Conservation (phyloP, 2,113 vertebrate species). For the Puma concolor region DNA sequence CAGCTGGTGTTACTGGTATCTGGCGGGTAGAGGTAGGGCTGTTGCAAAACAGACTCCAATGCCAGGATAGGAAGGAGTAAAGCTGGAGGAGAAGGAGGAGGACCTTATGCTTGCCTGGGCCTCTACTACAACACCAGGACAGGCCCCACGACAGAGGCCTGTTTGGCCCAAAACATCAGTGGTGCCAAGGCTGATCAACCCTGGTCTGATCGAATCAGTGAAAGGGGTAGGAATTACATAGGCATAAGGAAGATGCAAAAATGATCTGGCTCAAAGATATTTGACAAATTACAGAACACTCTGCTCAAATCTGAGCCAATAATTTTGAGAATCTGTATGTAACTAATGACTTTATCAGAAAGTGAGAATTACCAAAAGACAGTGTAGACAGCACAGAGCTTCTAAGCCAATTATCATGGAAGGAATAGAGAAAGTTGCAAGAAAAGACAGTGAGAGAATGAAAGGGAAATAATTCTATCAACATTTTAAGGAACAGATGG, state of each 20-base stretch:
- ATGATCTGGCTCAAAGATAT: not conserved
- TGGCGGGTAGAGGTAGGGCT: not conserved
- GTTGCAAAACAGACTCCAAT: not conserved
- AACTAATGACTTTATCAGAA: not conserved
- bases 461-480: not conserved
- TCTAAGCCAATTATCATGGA: not conserved
- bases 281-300: not conserved
- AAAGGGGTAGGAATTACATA: not conserved
- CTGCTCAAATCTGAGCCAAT: not conserved
- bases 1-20: not conserved
- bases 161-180: not conserved
- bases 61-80: too few relatives aligned
- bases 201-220: not conserved
- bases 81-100: too few relatives aligned
- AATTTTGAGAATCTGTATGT: not conserved
- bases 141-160: not conserved
- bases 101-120: too few relatives aligned
- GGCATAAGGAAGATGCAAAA: not conserved
- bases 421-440: not conserved
- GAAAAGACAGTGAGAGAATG: not conserved
- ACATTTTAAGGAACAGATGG: not conserved
- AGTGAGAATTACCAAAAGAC: not conserved
- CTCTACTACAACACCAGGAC: too few relatives aligned
- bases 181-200: not conserved
- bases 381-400: not conserved